Percentiles rank a stretch among this genome's conserved stretches.
These are phyloP conservation scores for Heliconius eleuchia DNA, from an alignment of 1,140 invertebrate species.

Conservation along the genomic window DNA sequence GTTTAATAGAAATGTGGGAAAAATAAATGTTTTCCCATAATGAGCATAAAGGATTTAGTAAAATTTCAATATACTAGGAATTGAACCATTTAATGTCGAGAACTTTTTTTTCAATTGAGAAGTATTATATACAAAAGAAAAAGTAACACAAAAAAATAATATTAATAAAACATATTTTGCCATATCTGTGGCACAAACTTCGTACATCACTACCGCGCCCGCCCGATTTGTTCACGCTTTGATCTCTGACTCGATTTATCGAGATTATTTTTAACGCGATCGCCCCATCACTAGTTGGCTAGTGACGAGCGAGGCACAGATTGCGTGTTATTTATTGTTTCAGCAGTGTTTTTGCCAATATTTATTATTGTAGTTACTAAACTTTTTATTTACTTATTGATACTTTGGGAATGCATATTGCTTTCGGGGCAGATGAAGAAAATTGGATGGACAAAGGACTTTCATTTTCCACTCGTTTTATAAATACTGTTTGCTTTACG, in stretches of 20 bases:
- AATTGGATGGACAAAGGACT: too few species aligned
- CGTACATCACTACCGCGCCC: slow-evolving; percentile 42
- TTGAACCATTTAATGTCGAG: too few species aligned
- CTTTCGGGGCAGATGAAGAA: not conserved
- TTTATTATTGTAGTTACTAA: not conserved
- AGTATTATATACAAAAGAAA: too few species aligned
- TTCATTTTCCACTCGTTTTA: too few species aligned
- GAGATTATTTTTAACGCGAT: slow-evolving; percentile 79
- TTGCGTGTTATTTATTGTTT: slow-evolving; percentile 38
- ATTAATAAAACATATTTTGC: slow-evolving; percentile 20
- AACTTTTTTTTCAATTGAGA: too few species aligned
- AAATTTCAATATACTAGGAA: too few species aligned
- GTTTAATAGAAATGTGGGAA: too few species aligned
- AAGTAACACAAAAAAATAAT: not conserved
- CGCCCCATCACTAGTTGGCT: slow-evolving; percentile 64
- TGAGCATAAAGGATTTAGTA: too few species aligned
- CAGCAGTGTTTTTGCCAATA: slow-evolving; percentile 21
- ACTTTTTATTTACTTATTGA: not conserved
- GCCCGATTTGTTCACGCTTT: slow-evolving; percentile 76
- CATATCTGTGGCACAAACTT: slow-evolving; percentile 50
- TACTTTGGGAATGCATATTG: not conserved
- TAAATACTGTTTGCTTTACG: too few species aligned
- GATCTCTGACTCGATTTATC: slow-evolving; percentile 77
- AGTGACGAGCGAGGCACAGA: slow-evolving; percentile 39
- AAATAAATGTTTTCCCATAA: not conserved